A percentile compares a stretch with the other conserved stretches of the same genome.
phyloP scores from a whole-genome alignment of 2,888 invertebrate genomes.

The Ormia ochracea region DNA sequence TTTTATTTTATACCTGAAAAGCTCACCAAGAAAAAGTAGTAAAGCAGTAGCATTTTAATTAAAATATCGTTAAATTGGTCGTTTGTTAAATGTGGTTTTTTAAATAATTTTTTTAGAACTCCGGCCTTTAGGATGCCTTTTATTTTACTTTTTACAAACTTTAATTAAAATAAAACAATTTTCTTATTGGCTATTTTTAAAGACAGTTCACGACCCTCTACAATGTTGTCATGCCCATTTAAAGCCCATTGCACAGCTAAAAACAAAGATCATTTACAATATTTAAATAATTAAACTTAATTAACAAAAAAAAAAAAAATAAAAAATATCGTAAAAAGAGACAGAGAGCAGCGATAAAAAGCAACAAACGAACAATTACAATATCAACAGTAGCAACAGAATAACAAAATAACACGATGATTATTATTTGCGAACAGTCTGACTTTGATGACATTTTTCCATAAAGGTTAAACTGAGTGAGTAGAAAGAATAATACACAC shows the following conservation, averaged over 20 bases:
- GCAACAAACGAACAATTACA: slow-evolving; percentile 17
- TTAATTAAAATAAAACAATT: too few relatives aligned
- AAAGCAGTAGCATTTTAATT: too few relatives aligned
- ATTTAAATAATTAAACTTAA: slow-evolving; percentile 71
- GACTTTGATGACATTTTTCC: slow-evolving; percentile 69
- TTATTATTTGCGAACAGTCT: slow-evolving; percentile 72
- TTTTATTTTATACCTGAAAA: too few relatives aligned
- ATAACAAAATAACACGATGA: slow-evolving; percentile 69
- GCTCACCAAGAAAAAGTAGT: too few relatives aligned
- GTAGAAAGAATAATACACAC: background rate
- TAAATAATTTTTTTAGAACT: too few relatives aligned
- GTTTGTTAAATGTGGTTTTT: too few relatives aligned
- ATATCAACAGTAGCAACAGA: slow-evolving; percentile 22
- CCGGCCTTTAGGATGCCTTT: too few relatives aligned
- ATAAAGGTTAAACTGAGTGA: slow-evolving; percentile 28
- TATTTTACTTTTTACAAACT: too few relatives aligned
- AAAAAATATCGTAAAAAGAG: background rate
- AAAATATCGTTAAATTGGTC: too few relatives aligned
- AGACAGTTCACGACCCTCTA: slow-evolving; percentile 19
- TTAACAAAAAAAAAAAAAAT: slow-evolving; percentile 60
- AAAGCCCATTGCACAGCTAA: slow-evolving; percentile 9
- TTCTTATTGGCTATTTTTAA: slow-evolving; percentile 22
- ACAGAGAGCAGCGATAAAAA: background rate
- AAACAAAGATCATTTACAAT: slow-evolving; percentile 61
- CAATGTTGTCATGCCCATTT: slow-evolving; percentile 29